Evolutionary conservation across 2,888 invertebrate genomes (phyloP).

Genomic region (Sclerodermus sp.): DNA sequence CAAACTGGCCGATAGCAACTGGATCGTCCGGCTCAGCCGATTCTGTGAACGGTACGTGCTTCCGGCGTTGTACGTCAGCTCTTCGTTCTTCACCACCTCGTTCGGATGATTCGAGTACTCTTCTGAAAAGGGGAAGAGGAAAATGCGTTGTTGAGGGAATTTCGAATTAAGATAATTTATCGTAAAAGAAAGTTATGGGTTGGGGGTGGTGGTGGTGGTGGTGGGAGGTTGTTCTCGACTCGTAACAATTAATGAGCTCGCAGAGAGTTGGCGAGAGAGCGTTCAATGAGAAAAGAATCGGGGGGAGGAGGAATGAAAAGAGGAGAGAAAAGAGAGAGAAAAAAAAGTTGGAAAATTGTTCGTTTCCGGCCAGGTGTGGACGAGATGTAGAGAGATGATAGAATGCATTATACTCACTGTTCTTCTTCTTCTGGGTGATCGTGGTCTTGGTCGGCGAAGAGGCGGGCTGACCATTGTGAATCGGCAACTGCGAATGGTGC

Average conservation of each 20-base stretch:
- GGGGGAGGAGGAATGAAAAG: no score
- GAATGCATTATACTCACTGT: conserved; percentile 49
- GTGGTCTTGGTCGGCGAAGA: conserved; percentile 64
- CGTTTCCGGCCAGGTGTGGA: neutral
- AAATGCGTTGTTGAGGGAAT: conserved; percentile 6
- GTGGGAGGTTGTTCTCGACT: neutral
- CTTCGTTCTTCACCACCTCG: conserved; percentile 91
- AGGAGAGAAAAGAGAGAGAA: neutral
- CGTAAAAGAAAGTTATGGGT: neutral
- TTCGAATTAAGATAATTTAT: neutral
- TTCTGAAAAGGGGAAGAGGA: conserved; percentile 61
- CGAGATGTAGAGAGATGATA: neutral
- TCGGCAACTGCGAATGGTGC: conserved; percentile 59
- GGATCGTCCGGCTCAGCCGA: conserved; percentile 31
- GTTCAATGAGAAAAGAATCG: no score
- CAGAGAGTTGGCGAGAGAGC: no score
- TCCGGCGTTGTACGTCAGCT: conserved; percentile 73
- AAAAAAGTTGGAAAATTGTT: no score
- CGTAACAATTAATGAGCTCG: no score
- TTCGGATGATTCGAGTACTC: conserved; percentile 87
- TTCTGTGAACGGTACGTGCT: conserved; percentile 33
- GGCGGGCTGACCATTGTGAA: conserved; percentile 54
- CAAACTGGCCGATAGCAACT: conserved; percentile 42
- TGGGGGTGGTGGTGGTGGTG: no score
- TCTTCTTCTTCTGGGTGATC: conserved; percentile 69